Evolutionary conservation across 2,888 invertebrate species (phyloP), one percentile per base, ranked within the genome.

Genomic region (Chydorus sphaericus): DNA sequence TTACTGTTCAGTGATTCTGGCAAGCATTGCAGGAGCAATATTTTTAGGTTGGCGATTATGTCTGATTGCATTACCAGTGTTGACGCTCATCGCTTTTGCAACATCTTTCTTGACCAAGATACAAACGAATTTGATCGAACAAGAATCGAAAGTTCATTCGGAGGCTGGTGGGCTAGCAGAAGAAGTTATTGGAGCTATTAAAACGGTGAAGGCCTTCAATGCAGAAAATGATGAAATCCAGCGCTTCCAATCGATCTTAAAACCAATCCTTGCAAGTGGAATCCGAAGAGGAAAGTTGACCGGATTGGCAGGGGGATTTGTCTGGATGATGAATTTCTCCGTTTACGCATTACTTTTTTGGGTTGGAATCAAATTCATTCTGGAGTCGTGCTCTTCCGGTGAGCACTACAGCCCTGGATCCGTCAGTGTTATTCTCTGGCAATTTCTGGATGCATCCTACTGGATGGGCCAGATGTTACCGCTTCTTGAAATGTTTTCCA

Each of bases 271-370:
- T 63, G 72, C 72, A 36, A 79, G 83, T 53, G 86, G 85, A 62
- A 80, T 83, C 28, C 79, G 76, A 66, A 77, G 83, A 67, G 78
- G 79, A 2, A 71, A 84, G 39, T 78, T 81, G 62, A 76, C 79
- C 20, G 85, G 81, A 0, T 58, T 83, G 28, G 82, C 84, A 1
- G 80, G 83, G 68, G 85, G 84, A 1, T 61, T 78, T 4, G 70
- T 85, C 29, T 86, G 84, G 81, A 77, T 86, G 63, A 79, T 84
- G 62, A 82, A 87, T 59, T 89, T 84, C 68, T 73, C 76, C 38
- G 79, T 83, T 4, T 87, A 88, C 65, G 82, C 83, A 0, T 68
- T 89, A 29, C 83, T 86, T 0, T 86, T 90, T 68, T 89, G 86
- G 85, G 89, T 85, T 66, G 89, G 89, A 1, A 80, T 71, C 7